Conservation (phyloP, 2,113 vertebrate species). For the Sterna hirundo region DNA sequence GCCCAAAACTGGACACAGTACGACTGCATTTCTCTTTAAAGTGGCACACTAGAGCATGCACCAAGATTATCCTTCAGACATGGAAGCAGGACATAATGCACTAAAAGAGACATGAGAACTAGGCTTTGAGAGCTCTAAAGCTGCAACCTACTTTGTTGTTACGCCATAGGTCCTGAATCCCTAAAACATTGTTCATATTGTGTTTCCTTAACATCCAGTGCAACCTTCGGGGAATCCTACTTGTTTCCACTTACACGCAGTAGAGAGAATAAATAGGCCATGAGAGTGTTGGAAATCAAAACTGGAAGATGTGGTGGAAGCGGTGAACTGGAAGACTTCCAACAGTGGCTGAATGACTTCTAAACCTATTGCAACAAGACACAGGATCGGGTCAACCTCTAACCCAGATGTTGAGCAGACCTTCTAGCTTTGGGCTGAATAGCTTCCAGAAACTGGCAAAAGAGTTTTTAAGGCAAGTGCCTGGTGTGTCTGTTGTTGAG, state of each 20-base stretch:
- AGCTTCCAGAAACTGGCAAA: background rate
- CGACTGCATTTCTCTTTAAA: background rate
- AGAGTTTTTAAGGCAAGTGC: background rate
- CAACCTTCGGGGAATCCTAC: background rate
- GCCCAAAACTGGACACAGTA: no score
- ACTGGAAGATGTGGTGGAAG: background rate
- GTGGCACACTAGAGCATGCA: background rate
- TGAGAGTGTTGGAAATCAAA: background rate
- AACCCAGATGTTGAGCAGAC: background rate
- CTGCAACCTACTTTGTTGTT: background rate
- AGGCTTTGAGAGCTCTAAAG: background rate
- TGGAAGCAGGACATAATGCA: background rate
- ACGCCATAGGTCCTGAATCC: background rate
- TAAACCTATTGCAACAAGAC: background rate
- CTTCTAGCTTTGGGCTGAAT: background rate
- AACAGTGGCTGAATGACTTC: background rate
- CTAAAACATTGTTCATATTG: background rate
- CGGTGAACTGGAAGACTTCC: background rate
- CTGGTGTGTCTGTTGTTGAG: background rate
- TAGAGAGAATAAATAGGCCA: background rate
- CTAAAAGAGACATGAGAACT: background rate
- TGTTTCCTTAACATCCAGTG: background rate
- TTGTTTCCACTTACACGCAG: background rate
- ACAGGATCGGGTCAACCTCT: background rate
- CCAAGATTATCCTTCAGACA: background rate